Evolutionary conservation across 2,797 vertebrate species (phyloP).

Genomic region (Podargus strigoides): DNA sequence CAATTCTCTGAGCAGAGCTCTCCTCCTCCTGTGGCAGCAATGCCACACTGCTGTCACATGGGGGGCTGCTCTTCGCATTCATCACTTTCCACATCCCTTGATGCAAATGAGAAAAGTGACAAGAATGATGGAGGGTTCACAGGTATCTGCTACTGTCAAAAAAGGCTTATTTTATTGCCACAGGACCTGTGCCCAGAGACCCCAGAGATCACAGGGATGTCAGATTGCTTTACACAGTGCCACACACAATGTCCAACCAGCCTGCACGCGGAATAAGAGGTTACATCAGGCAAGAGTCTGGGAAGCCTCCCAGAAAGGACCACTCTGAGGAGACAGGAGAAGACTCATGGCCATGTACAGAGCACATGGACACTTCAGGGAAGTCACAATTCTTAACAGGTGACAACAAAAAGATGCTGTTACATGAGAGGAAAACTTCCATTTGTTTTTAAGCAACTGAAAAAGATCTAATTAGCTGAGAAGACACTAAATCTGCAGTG

Average conservation of each 20-base stretch:
- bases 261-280: too few species aligned
- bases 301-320: background rate
- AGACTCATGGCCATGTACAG: accelerated
- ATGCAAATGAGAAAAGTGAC: background rate
- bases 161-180: background rate
- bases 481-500: background rate
- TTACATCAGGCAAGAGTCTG: accelerated
- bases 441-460: background rate
- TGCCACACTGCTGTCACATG: accelerated
- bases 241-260: accelerated
- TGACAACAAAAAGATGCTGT: background rate
- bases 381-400: background rate
- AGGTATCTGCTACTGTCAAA: background rate
- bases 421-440: background rate
- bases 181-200: background rate
- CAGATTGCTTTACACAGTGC: accelerated
- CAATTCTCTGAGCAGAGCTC: background rate
- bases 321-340: background rate
- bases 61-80: background rate
- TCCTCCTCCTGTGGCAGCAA: background rate
- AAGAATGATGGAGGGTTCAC: background rate
- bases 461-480: background rate
- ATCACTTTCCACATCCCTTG: background rate
- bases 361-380: background rate
- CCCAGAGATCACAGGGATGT: background rate